Evolutionary conservation across 2,797 vertebrate species (phyloP).

Genomic region (Sorex maritimensis): DNA sequence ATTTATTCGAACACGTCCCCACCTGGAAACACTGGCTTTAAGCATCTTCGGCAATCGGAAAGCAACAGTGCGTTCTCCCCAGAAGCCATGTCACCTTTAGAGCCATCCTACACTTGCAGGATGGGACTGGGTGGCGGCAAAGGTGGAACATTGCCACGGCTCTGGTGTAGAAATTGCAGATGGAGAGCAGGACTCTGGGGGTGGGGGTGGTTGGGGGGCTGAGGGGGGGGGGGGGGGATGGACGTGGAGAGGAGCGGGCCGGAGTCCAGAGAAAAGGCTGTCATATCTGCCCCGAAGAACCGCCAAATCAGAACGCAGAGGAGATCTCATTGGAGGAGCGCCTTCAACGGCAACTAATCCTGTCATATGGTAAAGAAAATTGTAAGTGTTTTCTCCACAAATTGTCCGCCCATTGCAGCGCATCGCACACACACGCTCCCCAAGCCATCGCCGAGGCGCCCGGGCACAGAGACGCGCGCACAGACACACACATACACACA

Average conservation of each 20-base stretch:
- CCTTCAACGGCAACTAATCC: constrained; percentile 88
- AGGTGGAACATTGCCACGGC: neutral
- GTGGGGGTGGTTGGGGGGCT: constrained; percentile 40
- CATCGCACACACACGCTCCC: constrained; percentile 71
- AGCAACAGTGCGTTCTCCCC: constrained; percentile 16
- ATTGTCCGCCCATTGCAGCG: constrained; percentile 89
- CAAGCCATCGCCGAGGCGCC: constrained; percentile 25
- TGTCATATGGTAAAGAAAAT: constrained; percentile 89
- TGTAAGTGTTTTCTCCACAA: constrained; percentile 89
- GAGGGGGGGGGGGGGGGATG: neutral
- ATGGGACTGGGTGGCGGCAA: neutral
- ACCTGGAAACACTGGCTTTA: neutral
- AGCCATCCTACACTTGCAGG: neutral
- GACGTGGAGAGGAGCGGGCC: constrained; percentile 75
- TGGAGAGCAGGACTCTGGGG: constrained; percentile 73
- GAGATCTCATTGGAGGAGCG: constrained; percentile 90
- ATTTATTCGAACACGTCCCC: constrained; percentile 73
- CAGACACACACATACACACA: neutral
- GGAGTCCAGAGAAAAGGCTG: constrained; percentile 86
- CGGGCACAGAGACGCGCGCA: neutral
- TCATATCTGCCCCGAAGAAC: constrained; percentile 89
- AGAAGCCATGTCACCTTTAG: neutral
- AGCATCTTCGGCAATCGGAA: constrained; percentile 56
- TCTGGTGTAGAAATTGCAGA: constrained; percentile 83
- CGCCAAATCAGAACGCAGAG: constrained; percentile 90